These are phyloP conservation scores for Parnassius apollo DNA, from an alignment of 2,888 invertebrate species.

Conservation along the genomic window DNA sequence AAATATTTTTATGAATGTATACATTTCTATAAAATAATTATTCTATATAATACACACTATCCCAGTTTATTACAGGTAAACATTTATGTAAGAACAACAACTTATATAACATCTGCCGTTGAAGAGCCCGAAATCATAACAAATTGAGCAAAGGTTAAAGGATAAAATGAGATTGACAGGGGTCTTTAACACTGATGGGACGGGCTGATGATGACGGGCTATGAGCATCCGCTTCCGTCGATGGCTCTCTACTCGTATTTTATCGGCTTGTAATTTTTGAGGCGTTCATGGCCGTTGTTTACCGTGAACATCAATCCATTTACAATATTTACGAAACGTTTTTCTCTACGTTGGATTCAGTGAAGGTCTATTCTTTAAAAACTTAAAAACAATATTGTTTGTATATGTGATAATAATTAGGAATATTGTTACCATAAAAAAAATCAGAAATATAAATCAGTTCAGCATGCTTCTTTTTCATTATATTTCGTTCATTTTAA, in stretches of 20 bases:
- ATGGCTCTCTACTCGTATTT: slow-evolving; percentile 59
- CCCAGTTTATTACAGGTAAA: background rate
- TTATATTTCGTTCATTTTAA: no score
- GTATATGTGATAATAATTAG: no score
- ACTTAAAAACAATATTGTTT: no score
- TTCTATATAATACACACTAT: no score
- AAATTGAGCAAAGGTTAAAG: slow-evolving; percentile 64
- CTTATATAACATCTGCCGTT: slow-evolving; percentile 30
- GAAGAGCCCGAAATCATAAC: slow-evolving; percentile 53
- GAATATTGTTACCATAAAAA: no score
- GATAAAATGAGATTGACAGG: slow-evolving; percentile 66
- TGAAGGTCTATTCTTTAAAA: no score
- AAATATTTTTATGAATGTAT: no score
- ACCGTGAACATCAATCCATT: slow-evolving; percentile 21
- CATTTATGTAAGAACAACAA: background rate
- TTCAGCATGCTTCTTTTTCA: no score
- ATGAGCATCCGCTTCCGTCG: slow-evolving; percentile 53
- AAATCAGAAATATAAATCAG: no score
- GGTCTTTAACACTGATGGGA: slow-evolving; percentile 59
- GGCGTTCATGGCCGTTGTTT: slow-evolving; percentile 33
- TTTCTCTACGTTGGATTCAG: background rate
- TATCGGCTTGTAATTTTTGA: slow-evolving; percentile 52
- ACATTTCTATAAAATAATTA: no score
- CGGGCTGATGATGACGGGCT: no score
- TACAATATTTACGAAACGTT: slow-evolving; percentile 5